Base-by-base conservation (phyloP, 2,888 invertebrate species). In the Pemphredon lugubris region DNA sequence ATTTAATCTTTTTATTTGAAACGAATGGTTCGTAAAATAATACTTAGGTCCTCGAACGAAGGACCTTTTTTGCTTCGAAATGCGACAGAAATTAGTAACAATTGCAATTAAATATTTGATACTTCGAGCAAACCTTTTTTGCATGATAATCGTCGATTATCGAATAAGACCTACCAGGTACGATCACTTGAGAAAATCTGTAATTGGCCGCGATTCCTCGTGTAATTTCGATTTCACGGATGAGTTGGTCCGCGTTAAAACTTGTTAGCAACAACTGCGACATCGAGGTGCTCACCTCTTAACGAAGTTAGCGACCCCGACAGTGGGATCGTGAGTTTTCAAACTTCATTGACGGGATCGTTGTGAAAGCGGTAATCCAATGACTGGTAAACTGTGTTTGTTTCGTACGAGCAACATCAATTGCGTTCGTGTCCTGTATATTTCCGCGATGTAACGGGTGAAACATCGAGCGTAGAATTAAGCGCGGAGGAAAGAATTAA, bases 191-290 rank as follows among this genome's bases (percentile, higher is more conserved):
- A 45, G 37, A 40, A 45, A 32, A 18, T 44, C 16, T 30, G 45
- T 32, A 40, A 63, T 57, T 7, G 47, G 34, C 21, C 40, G 9
- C 13, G 23, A 26, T 13, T 34, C 21, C 18, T 16, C 9, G 11
- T 50, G 48, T 37, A 64, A 64, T 64, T 58, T 64, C 50, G 26
- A 58, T 58, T 48, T 37, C 55, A 48, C 45, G 23, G 59, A 59
- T 23, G 65, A 66, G 39, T 59, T 40, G 30, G 20, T 32, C 44
- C 34, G 34, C 57, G 48, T 57, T 55, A 34, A 57, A 64, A 64
- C 64, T 64, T 39, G 64, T 64, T 64, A 64, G 48, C 44, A 44
- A 57, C 58, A 51, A 58, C 37, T 58, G 23, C 37, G 57, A 58
- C 20, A 39, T 37, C 44, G 50, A 37, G 58, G 16, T 55, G 40